Percentiles rank a stretch among this genome's conserved stretches.
Conservation (phyloP, 2,888 invertebrate genomes). For the Nysson spinosus region DNA sequence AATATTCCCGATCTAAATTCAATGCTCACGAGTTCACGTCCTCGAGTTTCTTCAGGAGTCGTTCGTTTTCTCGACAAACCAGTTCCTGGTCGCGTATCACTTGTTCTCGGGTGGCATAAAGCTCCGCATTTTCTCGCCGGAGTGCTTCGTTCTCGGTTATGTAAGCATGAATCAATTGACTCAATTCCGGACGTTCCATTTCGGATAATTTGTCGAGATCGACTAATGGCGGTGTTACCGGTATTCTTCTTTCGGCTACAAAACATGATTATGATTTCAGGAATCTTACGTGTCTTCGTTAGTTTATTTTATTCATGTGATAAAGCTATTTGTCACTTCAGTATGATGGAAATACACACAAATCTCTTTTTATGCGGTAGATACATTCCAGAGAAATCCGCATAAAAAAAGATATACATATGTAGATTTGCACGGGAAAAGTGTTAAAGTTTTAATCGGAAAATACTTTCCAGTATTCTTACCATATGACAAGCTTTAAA, state of each 20-base stretch:
- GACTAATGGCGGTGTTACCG: slow-evolving; percentile 81
- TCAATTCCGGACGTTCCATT: slow-evolving; percentile 87
- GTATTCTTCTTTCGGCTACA: slow-evolving; percentile 67
- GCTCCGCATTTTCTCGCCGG: slow-evolving; percentile 90
- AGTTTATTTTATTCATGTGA: too few relatives aligned
- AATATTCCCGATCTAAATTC: not conserved
- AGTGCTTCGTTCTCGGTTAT: slow-evolving; percentile 89
- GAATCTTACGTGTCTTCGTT: too few relatives aligned
- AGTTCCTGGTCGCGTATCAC: slow-evolving; percentile 93
- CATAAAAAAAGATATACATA: too few relatives aligned
- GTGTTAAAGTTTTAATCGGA: too few relatives aligned
- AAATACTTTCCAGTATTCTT: too few relatives aligned
- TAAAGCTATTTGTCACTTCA: too few relatives aligned
- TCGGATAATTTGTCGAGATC: slow-evolving; percentile 86
- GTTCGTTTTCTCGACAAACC: slow-evolving; percentile 93
- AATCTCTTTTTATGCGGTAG: too few relatives aligned
- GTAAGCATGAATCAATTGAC: slow-evolving; percentile 90
- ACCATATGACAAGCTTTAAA: too few relatives aligned
- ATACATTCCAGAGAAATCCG: too few relatives aligned
- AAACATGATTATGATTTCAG: not conserved
- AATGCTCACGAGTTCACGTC: slow-evolving; percentile 91
- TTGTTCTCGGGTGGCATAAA: slow-evolving; percentile 88
- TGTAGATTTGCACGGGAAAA: too few relatives aligned
- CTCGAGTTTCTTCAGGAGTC: slow-evolving; percentile 91
- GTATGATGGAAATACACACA: too few relatives aligned